Percentiles rank a stretch among this genome's conserved stretches.
Evolutionary conservation across 2,797 vertebrate species (phyloP).

Genomic region (Acipenser transmontanus): DNA sequence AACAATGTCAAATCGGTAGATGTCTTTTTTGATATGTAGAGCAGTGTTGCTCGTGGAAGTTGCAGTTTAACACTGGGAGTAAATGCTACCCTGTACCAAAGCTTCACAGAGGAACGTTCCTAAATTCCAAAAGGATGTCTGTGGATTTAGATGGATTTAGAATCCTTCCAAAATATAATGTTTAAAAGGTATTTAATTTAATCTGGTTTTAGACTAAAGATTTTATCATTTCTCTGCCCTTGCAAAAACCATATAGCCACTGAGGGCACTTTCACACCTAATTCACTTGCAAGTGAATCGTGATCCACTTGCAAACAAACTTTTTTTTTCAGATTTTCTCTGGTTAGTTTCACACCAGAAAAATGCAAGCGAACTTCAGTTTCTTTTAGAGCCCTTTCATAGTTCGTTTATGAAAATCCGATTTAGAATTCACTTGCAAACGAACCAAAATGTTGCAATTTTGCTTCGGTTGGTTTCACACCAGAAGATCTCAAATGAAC

Average conservation of each 20-base stretch:
- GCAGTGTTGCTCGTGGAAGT: slow-evolving; percentile 36
- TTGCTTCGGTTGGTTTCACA: too few relatives aligned
- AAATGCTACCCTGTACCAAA: slow-evolving; percentile 18
- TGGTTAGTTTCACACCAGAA: too few relatives aligned
- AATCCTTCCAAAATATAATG: neutral
- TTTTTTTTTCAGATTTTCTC: too few relatives aligned
- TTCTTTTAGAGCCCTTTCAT: too few relatives aligned
- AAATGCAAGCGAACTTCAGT: too few relatives aligned
- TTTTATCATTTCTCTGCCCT: neutral
- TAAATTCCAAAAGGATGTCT: slow-evolving; percentile 10
- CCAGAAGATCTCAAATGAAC: too few relatives aligned
- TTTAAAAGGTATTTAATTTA: neutral
- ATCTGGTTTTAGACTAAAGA: neutral
- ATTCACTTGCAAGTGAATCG: too few relatives aligned
- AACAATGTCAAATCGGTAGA: slow-evolving; percentile 50
- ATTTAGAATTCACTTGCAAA: too few relatives aligned
- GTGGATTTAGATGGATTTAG: neutral
- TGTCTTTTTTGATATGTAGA: slow-evolving; percentile 37
- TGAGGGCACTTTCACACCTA: neutral
- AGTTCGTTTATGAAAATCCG: too few relatives aligned
- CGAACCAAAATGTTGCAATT: too few relatives aligned
- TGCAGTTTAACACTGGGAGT: slow-evolving; percentile 12
- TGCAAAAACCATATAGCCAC: neutral
- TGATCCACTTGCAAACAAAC: too few relatives aligned
- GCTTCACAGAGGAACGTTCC: slow-evolving; percentile 3